A percentile compares a stretch with the other conserved stretches of the same genome.
Conservation (phyloP, 2,888 invertebrate species). For the Mayetiola destructor region DNA sequence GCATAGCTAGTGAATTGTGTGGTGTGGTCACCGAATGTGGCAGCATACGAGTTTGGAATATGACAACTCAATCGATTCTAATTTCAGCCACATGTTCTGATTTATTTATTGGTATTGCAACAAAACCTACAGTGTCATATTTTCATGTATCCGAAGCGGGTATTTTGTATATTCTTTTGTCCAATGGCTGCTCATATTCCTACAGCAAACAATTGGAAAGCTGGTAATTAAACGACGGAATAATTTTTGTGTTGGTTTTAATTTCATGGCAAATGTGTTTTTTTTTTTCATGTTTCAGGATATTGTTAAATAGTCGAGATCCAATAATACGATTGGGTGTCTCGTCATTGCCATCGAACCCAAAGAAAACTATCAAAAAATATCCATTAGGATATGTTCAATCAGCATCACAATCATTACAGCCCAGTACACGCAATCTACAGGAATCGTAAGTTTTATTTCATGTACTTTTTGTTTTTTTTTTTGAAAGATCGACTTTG, state of each 20-base stretch:
- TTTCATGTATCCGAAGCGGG: constrained; percentile 51
- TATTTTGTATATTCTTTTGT: constrained; percentile 68
- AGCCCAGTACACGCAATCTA: constrained; percentile 16
- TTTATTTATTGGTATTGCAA: constrained; percentile 34
- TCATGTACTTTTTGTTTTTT: background rate
- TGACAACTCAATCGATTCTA: constrained; percentile 23
- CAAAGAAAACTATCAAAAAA: constrained; percentile 28
- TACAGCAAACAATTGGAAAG: constrained; percentile 61
- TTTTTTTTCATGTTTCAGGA: constrained; percentile 1
- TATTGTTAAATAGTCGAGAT: constrained; percentile 40
- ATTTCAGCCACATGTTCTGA: constrained; percentile 30
- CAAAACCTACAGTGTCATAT: constrained; percentile 35
- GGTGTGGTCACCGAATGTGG: constrained; percentile 34
- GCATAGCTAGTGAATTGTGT: constrained; percentile 29
- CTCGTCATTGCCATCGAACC: constrained; percentile 32
- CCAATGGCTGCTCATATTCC: constrained; percentile 71
- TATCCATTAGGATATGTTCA: constrained; percentile 33
- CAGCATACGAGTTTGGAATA: constrained; percentile 31
- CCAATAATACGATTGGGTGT: constrained; percentile 38
- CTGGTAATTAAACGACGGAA: constrained; percentile 41
- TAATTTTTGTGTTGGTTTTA: constrained; percentile 19
- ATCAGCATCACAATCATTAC: constrained; percentile 26
- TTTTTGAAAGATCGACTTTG: background rate
- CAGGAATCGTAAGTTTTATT: constrained; percentile 24
- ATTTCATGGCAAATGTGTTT: background rate